Conservation (phyloP, 2,797 vertebrate species). For the Hemibagrus guttatus region DNA sequence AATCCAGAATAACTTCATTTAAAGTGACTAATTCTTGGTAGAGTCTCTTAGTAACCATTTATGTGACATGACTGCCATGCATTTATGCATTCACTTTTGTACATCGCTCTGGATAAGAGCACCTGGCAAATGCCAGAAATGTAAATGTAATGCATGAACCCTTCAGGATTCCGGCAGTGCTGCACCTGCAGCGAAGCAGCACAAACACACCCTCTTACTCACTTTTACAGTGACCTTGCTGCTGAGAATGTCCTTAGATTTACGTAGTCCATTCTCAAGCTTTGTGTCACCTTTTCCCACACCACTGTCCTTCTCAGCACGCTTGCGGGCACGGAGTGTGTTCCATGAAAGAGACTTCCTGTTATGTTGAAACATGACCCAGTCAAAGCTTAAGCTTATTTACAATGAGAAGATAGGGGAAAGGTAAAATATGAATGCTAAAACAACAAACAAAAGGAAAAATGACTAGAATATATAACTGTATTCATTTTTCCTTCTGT, state of each 20-base stretch:
- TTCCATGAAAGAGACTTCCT: constrained; percentile 99
- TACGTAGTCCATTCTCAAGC: constrained; percentile 82
- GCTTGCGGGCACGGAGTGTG: constrained; percentile 97
- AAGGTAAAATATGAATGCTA: not conserved
- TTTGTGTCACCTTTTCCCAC: constrained; percentile 82
- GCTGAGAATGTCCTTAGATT: constrained; percentile 89
- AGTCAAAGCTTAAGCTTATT: constrained; percentile 76
- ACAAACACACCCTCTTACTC: constrained; percentile 77
- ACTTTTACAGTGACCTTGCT: constrained; percentile 90
- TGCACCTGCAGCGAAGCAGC: constrained; percentile 23
- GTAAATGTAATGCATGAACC: not conserved
- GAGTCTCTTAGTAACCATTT: not conserved
- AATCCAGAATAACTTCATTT: not conserved
- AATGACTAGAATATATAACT: not conserved
- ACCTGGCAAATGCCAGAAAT: too few relatives aligned
- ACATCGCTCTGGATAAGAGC: too few relatives aligned
- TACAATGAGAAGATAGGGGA: constrained; percentile 17
- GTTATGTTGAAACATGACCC: constrained; percentile 89
- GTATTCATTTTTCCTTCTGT: too few relatives aligned
- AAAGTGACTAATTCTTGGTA: not conserved
- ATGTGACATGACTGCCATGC: constrained; percentile 1
- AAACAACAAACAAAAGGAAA: not conserved
- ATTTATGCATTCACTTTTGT: too few relatives aligned
- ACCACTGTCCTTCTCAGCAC: constrained; percentile 86
- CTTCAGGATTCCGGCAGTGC: constrained; percentile 8